Evolutionary conservation across 2,888 invertebrate species (phyloP).

Genomic region (Resseliella maxima): DNA sequence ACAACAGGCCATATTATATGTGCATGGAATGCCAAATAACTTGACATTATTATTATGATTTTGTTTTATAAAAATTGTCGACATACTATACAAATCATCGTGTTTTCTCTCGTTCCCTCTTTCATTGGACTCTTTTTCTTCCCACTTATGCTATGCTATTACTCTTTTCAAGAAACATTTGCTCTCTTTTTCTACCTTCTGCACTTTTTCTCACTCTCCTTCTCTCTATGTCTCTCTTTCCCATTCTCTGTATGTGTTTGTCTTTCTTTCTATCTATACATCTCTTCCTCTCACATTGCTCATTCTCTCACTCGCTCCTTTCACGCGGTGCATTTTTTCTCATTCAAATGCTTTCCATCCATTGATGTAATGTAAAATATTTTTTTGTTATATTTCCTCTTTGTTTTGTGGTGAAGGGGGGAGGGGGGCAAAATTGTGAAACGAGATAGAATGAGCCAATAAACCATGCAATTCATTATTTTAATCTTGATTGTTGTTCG

Average conservation of each 20-base stretch:
- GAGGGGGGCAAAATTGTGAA: neutral
- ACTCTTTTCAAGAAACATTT: too few species aligned
- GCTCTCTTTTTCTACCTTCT: too few species aligned
- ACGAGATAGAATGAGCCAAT: neutral
- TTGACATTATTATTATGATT: neutral
- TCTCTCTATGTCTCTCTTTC: neutral
- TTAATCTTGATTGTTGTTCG: slow-evolving; percentile 41
- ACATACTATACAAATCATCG: slow-evolving; percentile 48
- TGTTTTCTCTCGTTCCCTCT: neutral
- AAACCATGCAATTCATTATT: slow-evolving; percentile 53
- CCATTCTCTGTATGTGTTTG: too few species aligned
- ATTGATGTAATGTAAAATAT: slow-evolving; percentile 26
- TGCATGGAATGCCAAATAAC: slow-evolving; percentile 11
- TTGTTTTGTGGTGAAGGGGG: neutral
- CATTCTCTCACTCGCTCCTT: too few species aligned
- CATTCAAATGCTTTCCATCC: slow-evolving; percentile 4
- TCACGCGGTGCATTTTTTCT: neutral
- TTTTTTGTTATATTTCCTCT: neutral
- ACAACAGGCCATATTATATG: neutral
- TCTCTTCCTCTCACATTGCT: too few species aligned
- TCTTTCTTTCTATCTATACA: too few species aligned
- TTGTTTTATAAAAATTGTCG: slow-evolving; percentile 37
- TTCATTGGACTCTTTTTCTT: neutral
- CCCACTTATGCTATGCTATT: too few species aligned
- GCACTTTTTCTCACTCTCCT: neutral